Evolutionary conservation across 2,113 vertebrate species (phyloP).

Genomic region (Aspiorhynchus laticeps): DNA sequence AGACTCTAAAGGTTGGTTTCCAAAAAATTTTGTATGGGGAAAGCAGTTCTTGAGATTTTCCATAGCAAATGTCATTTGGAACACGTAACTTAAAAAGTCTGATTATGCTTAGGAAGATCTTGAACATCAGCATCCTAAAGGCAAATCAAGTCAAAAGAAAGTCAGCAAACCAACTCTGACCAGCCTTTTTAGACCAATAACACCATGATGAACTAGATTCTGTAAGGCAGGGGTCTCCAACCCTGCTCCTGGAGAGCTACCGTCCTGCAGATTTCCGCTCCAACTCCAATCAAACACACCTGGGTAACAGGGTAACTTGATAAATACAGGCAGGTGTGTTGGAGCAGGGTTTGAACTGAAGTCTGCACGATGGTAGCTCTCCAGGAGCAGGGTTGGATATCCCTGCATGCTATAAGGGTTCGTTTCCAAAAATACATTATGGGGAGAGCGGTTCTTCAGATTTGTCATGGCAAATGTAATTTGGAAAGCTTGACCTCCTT

Average conservation of each 20-base stretch:
- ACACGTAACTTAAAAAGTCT: constrained; percentile 11
- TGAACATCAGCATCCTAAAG: too few relatives aligned
- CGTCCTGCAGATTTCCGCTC: background rate
- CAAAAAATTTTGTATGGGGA: background rate
- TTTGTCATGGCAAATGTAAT: background rate
- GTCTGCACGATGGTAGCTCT: background rate
- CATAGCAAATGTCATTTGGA: background rate
- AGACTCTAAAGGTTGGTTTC: background rate
- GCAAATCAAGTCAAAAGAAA: background rate
- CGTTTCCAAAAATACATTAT: background rate
- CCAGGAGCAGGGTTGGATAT: background rate
- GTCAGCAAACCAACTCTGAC: background rate
- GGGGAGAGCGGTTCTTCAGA: background rate
- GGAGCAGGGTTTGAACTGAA: background rate
- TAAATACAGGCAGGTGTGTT: background rate
- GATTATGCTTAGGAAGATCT: background rate
- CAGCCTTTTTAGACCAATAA: background rate
- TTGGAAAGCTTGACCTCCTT: constrained; percentile 27
- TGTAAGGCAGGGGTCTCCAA: too few relatives aligned
- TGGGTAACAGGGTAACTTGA: background rate
- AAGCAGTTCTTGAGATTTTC: background rate
- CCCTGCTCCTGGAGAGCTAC: too few relatives aligned
- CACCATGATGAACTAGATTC: background rate
- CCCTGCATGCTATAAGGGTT: background rate
- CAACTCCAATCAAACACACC: background rate